Conservation (phyloP, 2,888 invertebrate species). For the Copidosoma aretas region DNA sequence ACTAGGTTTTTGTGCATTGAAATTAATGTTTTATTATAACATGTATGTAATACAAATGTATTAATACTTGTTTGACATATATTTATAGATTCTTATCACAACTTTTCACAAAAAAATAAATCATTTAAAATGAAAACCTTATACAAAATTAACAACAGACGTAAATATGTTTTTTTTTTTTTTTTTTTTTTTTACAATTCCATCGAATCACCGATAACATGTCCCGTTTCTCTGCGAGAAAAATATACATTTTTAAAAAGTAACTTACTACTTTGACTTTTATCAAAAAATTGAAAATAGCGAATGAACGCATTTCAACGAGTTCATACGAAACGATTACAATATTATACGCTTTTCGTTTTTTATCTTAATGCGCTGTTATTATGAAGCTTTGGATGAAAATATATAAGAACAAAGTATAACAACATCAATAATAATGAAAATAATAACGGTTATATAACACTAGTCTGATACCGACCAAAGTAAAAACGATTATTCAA, state of each 20-base stretch:
- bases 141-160: slow-evolving; percentile 31
- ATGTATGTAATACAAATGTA: slow-evolving; percentile 23
- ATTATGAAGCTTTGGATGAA: slow-evolving; percentile 21
- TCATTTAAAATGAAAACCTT: slow-evolving; percentile 12
- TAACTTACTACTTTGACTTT: slow-evolving; percentile 6
- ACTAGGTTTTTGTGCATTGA: background rate
- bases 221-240: slow-evolving; percentile 14
- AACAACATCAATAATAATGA: background rate
- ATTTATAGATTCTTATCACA: slow-evolving; percentile 14
- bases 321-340: no score
- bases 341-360: no score
- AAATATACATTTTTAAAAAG: slow-evolving; percentile 8
- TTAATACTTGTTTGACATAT: slow-evolving; percentile 12
- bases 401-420: background rate
- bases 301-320: no score
- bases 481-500: no score
- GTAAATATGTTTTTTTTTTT: slow-evolving; percentile 9
- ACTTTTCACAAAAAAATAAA: slow-evolving; percentile 9
- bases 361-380: slow-evolving; percentile 1
- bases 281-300: background rate
- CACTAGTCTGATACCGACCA: background rate
- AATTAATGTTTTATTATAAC: slow-evolving; percentile 33
- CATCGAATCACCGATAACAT: slow-evolving; percentile 8
- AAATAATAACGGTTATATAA: background rate
- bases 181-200: background rate